Evolutionary conservation across 1,140 invertebrate species (phyloP).

Genomic region (Leptopilina clavipes): DNA sequence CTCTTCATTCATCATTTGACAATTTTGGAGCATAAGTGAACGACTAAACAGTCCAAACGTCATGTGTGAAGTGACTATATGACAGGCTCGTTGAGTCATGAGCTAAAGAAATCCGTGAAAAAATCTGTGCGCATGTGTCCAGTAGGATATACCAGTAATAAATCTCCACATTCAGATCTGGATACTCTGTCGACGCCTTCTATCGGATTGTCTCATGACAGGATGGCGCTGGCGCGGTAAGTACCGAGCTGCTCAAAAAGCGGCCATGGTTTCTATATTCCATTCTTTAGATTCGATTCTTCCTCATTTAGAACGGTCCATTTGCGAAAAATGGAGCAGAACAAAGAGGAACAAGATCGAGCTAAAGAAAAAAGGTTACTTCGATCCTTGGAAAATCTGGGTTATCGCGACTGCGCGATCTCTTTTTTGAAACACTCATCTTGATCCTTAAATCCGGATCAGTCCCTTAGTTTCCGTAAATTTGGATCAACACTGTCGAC

Average conservation of each 20-base stretch:
- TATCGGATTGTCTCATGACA: conserved; percentile 78
- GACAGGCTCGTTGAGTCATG: conserved; percentile 58
- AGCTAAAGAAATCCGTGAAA: conserved; percentile 50
- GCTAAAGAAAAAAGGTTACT: neutral
- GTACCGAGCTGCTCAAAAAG: conserved; percentile 60
- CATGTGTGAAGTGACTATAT: conserved; percentile 59
- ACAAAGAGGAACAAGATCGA: neutral
- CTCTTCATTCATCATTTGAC: neutral
- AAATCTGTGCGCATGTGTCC: conserved; percentile 73
- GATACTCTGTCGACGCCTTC: conserved; percentile 77
- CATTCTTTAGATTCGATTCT: conserved; percentile 39
- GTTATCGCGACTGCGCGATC: conserved; percentile 29
- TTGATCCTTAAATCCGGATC: too few relatives aligned
- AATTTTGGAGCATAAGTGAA: neutral
- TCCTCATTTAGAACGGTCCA: neutral
- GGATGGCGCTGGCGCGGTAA: conserved; percentile 79
- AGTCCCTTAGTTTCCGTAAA: too few relatives aligned
- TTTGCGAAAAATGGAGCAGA: neutral
- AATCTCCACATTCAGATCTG: conserved; percentile 74
- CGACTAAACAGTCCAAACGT: conserved; percentile 51
- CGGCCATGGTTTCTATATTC: conserved; percentile 47
- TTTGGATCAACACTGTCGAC: too few relatives aligned
- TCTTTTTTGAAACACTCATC: neutral
- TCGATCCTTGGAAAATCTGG: conserved; percentile 28
- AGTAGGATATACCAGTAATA: conserved; percentile 71